phyloP scores from a whole-genome alignment of 2,113 vertebrate species.

The Ascaphus truei region DNA sequence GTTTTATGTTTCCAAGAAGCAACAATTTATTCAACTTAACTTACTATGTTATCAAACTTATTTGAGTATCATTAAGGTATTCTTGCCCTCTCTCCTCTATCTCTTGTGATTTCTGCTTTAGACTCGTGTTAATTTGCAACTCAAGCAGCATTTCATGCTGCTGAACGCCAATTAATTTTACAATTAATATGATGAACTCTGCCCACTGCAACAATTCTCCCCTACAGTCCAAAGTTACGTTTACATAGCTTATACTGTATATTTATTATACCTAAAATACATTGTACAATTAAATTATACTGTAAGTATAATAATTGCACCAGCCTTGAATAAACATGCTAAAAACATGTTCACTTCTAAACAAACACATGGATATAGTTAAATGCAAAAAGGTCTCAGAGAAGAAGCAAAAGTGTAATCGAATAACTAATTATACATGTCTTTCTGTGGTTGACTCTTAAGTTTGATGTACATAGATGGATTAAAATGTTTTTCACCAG shows the following conservation, averaged over 20 bases:
- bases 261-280: background rate
- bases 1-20: background rate
- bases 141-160: conserved; percentile 2
- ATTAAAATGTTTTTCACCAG: too few species aligned
- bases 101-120: conserved; percentile 5
- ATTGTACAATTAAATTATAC: conserved; percentile 24
- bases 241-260: background rate
- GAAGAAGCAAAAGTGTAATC: too few species aligned
- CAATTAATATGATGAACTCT: conserved; percentile 18
- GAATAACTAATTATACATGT: too few species aligned
- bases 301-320: too few species aligned
- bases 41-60: background rate
- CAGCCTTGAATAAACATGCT: too few species aligned
- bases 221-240: background rate
- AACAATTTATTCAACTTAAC: background rate
- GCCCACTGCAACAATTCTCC: background rate
- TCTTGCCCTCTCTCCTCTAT: background rate
- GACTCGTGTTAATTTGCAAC: conserved; percentile 21
- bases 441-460: too few species aligned
- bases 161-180: conserved; percentile 18
- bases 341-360: too few species aligned
- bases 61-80: background rate
- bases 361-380: too few species aligned
- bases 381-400: too few species aligned
- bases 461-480: too few species aligned